phyloP scores from a whole-genome alignment of 2,113 vertebrate species.

The Sprattus sprattus region DNA sequence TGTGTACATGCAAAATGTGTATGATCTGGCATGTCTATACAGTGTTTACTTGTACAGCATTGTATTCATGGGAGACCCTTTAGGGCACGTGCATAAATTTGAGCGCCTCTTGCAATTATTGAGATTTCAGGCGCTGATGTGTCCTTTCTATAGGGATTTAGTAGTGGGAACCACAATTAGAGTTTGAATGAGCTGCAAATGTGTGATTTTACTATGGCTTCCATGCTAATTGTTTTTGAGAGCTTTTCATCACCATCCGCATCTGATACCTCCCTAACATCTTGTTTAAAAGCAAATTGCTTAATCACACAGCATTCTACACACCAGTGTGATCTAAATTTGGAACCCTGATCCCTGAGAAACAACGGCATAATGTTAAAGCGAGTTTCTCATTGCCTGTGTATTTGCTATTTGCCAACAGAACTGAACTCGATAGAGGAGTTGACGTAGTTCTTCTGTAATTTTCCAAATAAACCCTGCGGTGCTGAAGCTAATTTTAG shows the following conservation, averaged over 20 bases:
- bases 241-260: background rate
- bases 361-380: background rate
- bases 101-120: background rate
- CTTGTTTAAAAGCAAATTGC: background rate
- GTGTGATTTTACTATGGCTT: background rate
- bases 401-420: background rate
- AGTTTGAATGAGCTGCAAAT: background rate
- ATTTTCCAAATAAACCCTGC: conserved; percentile 33
- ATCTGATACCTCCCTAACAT: background rate
- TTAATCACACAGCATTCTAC: background rate
- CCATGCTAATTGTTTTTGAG: background rate
- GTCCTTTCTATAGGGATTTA: background rate
- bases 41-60: background rate
- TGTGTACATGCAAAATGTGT: background rate
- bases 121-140: background rate
- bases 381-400: background rate
- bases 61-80: background rate
- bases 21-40: background rate
- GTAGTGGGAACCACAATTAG: background rate
- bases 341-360: conserved; percentile 1
- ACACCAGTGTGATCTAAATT: background rate
- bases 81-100: background rate
- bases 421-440: background rate
- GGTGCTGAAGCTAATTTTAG: conserved; percentile 44
- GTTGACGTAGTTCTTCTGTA: conserved; percentile 6